Evolutionary conservation across 2,797 vertebrate genomes (phyloP).

Genomic region (Coendou prehensilis): DNA sequence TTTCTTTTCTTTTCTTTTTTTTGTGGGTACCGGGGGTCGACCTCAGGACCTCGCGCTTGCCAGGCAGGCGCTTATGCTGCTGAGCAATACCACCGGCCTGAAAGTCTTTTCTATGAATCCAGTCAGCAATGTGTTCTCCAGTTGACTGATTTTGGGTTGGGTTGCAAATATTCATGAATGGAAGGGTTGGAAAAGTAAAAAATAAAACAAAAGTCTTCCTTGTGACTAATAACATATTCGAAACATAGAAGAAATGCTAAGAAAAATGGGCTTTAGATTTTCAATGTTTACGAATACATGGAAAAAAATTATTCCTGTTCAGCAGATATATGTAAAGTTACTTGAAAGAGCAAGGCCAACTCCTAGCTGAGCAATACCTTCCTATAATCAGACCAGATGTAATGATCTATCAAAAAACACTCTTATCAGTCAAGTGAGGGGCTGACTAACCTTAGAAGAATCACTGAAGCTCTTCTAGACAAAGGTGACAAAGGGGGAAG

Average conservation of each 20-base stretch:
- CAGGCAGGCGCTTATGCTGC: too few relatives aligned
- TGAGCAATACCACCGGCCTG: too few relatives aligned
- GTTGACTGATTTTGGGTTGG: not conserved
- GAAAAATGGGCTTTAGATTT: not conserved
- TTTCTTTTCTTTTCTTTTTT: too few relatives aligned
- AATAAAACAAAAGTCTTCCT: not conserved
- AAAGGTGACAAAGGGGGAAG: not conserved
- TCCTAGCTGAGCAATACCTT: not conserved
- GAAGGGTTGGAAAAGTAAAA: not conserved
- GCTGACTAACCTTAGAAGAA: not conserved
- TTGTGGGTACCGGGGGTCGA: too few relatives aligned
- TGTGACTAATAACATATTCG: not conserved
- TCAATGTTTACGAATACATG: not conserved
- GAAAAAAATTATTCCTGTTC: not conserved
- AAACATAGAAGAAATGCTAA: slow-evolving; percentile 55
- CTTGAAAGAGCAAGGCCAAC: not conserved
- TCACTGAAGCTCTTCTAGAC: not conserved
- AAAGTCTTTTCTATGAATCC: not conserved
- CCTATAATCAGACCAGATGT: not conserved
- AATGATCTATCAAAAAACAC: not conserved
- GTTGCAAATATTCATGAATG: not conserved
- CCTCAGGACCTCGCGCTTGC: too few relatives aligned
- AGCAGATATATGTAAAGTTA: not conserved
- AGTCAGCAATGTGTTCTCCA: not conserved
- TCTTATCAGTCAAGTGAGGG: not conserved